Evolutionary conservation across 2,888 invertebrate species (phyloP), one percentile per base, ranked within the genome.

Genomic region (Protophormia terraenovae): DNA sequence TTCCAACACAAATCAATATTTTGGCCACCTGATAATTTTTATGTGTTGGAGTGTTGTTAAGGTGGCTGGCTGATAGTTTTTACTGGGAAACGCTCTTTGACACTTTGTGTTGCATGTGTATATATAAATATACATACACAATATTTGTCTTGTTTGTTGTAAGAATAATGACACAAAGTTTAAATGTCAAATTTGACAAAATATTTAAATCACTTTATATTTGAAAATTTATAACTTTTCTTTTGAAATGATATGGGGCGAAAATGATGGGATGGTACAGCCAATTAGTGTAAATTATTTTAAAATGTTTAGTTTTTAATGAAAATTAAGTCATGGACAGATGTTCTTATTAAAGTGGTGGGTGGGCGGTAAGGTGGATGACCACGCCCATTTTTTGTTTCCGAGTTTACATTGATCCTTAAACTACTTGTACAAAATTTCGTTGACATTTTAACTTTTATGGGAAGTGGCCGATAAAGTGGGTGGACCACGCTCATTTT

Each of bases 101-200:
- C 29, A 35, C 38, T 50, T 16, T 14, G 45, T 50, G 16, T 53
- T 45, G 50, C 27, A 58, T 12, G 35, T 38, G 41, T 62, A n/a
- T 69, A 50, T 16, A 62, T 14, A 3, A 47, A 69, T 76, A 53
- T 27, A 64, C n/a, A n/a, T n/a, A n/a, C n/a, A n/a, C n/a, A n/a
- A n/a, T 47, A n/a, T 7, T 16, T 60, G 35, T 27, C 58, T 8
- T 27, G 19, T 32, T 53, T 67, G 14, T 7, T 50, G 27, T 29
- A 62, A 67, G 67, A 84, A 67, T 60, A 77, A 81, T 72, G 66
- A 77, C 64, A 75, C 35, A 67, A 84, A 84, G 84, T 84, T 84
- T 35, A 77, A 77, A 72, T 84, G 84, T 81, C 84, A 84, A 45
- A 67, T 50, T 72, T 84, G 84, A 81, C 81, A 84, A 81, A 80